Evolutionary conservation across 2,797 vertebrate genomes (phyloP).

Genomic region (Ceryle rudis): DNA sequence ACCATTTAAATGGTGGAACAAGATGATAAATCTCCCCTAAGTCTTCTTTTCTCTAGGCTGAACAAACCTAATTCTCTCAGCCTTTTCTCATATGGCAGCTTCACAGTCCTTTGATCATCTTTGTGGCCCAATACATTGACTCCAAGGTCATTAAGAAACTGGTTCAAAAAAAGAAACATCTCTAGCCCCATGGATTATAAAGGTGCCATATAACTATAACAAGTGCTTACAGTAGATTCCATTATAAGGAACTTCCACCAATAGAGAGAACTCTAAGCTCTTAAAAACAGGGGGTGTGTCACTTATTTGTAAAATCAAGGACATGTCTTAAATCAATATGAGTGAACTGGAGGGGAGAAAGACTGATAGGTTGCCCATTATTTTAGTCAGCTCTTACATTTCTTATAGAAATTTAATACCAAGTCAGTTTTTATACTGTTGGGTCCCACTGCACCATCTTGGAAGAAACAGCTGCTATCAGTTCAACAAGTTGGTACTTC

Average conservation of each 20-base stretch:
- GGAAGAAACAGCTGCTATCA: background rate
- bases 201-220: background rate
- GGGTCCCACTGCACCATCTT: background rate
- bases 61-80: background rate
- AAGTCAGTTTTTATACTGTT: background rate
- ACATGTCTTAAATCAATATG: background rate
- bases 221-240: conserved; percentile 36
- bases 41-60: background rate
- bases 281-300: background rate
- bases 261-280: background rate
- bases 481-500: background rate
- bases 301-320: background rate
- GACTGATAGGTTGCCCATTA: background rate
- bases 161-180: background rate
- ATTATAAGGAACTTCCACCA: background rate
- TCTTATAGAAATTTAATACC: background rate
- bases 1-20: background rate
- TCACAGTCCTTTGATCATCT: background rate
- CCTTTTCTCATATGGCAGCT: background rate
- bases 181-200: background rate
- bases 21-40: background rate
- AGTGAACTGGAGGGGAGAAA: background rate
- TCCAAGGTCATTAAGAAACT: background rate
- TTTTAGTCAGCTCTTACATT: background rate
- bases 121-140: background rate